phyloP scores from a whole-genome alignment of 1,140 invertebrate genomes.

The Fopius arisanus region DNA sequence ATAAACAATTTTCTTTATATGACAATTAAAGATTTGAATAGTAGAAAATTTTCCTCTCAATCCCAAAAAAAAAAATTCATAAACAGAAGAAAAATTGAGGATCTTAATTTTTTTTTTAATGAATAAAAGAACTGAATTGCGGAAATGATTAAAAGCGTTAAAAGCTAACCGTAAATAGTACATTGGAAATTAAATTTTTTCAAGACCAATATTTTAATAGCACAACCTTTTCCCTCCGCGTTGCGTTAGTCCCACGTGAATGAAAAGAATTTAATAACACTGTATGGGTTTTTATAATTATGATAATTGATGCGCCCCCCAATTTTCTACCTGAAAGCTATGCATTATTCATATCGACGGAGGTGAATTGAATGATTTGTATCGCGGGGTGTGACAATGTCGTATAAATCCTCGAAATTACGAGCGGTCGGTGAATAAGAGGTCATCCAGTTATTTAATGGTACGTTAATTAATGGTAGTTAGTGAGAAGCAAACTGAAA shows the following conservation, averaged over 20 bases:
- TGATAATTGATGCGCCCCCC: neutral
- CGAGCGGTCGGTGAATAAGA: neutral
- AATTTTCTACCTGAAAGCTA: neutral
- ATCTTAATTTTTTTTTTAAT: no score
- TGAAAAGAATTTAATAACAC: neutral
- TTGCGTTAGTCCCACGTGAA: neutral
- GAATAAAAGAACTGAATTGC: no score
- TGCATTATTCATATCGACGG: neutral
- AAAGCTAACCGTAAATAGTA: no score
- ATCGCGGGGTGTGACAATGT: neutral
- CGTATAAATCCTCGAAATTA: constrained; percentile 1
- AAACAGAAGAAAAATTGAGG: no score
- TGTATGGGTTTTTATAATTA: neutral
- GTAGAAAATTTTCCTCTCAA: no score
- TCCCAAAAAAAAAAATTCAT: no score
- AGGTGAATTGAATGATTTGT: neutral
- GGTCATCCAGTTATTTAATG: constrained; percentile 7
- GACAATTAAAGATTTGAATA: no score
- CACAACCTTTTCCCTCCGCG: neutral
- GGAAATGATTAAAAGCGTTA: no score
- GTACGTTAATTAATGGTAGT: constrained; percentile 17
- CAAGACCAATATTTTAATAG: no score
- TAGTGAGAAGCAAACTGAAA: neutral
- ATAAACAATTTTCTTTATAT: no score
- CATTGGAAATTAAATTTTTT: no score